phyloP scores from a whole-genome alignment of 2,888 invertebrate species.

The Quadroppia sp. region DNA sequence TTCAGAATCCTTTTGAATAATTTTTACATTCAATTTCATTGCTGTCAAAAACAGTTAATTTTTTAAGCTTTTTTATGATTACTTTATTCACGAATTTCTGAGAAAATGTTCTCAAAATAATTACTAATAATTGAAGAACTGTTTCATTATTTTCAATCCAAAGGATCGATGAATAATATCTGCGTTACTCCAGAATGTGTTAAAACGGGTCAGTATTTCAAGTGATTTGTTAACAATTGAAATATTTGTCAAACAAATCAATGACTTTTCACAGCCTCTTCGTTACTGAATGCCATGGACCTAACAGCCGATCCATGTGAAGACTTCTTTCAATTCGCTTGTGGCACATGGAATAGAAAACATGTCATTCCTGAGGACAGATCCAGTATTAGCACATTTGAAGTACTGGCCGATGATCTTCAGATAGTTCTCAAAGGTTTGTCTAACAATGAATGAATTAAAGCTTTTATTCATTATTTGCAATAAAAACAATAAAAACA shows the following conservation, averaged over 20 bases:
- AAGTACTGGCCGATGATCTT: conserved; percentile 75
- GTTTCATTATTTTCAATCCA: not conserved
- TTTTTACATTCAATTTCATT: not conserved
- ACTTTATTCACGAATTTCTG: too few relatives aligned
- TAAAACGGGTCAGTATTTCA: conserved; percentile 48
- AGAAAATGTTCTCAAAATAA: too few relatives aligned
- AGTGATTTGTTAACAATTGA: not conserved
- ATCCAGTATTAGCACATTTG: conserved; percentile 77
- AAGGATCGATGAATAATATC: conserved; percentile 42
- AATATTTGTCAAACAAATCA: conserved; percentile 7
- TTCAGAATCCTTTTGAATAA: not conserved
- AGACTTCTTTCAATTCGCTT: conserved; percentile 80
- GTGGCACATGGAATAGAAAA: conserved; percentile 79
- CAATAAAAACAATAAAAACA: too few relatives aligned
- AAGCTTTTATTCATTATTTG: too few relatives aligned
- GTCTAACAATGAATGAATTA: too few relatives aligned
- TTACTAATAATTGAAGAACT: conserved; percentile 9
- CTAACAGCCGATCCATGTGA: conserved; percentile 69
- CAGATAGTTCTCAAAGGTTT: conserved; percentile 70
- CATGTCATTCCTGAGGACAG: conserved; percentile 80
- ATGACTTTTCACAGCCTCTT: conserved; percentile 59
- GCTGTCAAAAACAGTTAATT: not conserved
- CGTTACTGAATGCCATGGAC: conserved; percentile 75
- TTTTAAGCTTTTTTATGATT: not conserved
- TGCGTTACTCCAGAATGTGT: conserved; percentile 50